Evolutionary conservation across 2,888 invertebrate species (phyloP).

Genomic region (Empis stercorea): DNA sequence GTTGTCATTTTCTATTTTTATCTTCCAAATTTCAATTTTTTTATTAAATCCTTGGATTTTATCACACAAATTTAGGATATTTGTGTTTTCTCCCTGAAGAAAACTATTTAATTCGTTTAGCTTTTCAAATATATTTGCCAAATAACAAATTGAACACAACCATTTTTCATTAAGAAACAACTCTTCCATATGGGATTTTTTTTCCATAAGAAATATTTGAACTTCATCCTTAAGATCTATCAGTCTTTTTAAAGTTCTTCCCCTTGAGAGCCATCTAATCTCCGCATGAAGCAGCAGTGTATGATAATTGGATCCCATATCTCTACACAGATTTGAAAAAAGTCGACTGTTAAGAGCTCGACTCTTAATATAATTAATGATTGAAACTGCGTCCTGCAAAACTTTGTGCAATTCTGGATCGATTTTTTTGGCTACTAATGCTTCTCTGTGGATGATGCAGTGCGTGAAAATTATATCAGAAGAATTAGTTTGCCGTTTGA

Average conservation of each 20-base stretch:
- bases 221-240: not conserved
- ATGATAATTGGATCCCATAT: not conserved
- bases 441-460: constrained; percentile 4
- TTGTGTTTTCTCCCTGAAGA: not conserved
- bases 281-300: not conserved
- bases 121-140: not conserved
- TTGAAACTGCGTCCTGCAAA: not conserved
- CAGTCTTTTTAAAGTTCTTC: not conserved
- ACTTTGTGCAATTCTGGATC: not conserved
- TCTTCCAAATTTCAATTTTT: not conserved
- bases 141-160: not conserved
- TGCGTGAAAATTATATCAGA: constrained; percentile 1
- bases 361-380: not conserved
- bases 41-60: not conserved
- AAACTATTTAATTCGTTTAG: not conserved
- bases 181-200: not conserved
- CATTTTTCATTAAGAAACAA: not conserved
- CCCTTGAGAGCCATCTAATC: not conserved
- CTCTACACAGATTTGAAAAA: not conserved
- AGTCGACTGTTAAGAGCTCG: not conserved
- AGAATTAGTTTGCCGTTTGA: not conserved
- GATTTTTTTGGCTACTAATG: not conserved
- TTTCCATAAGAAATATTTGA: not conserved
- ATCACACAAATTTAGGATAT: not conserved
- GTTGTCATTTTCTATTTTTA: not conserved